Percentiles rank a stretch among this genome's conserved stretches.
Conservation (phyloP, 37 sponge, comb jelly and placozoan genomes). For the Mnemiopsis leidyi region DNA sequence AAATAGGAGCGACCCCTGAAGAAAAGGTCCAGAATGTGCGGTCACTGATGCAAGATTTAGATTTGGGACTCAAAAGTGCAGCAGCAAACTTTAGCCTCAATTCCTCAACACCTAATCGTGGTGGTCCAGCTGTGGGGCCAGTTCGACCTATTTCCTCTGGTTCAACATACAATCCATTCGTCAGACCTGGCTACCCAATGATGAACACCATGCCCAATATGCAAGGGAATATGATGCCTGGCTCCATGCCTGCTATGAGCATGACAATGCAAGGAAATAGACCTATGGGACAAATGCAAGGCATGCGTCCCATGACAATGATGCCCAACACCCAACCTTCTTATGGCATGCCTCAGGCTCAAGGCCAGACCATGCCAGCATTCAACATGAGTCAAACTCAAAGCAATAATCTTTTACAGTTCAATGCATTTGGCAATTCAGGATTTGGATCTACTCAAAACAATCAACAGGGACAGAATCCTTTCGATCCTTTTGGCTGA, state of each 20-base stretch:
- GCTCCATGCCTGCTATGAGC: constrained; percentile 27
- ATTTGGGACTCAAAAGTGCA: constrained; percentile 41
- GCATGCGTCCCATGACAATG: background rate
- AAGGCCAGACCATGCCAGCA: background rate
- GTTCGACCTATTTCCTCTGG: constrained; percentile 46
- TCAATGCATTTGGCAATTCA: background rate
- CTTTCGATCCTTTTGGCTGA: constrained; percentile 63
- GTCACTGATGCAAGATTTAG: constrained; percentile 58
- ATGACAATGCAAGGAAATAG: background rate
- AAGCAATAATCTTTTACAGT: constrained; percentile 13
- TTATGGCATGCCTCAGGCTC: background rate
- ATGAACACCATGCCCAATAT: background rate
- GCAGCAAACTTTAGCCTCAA: constrained; percentile 42
- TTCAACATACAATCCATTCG: constrained; percentile 48
- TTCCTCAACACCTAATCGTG: background rate
- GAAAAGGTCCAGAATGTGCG: constrained; percentile 46
- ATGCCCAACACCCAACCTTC: background rate
- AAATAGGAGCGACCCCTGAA: background rate
- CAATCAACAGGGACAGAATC: constrained; percentile 25
- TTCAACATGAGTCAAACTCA: background rate
- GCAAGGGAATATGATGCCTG: constrained; percentile 6
- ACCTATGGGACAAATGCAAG: constrained; percentile 16
- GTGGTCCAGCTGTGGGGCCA: constrained; percentile 62
- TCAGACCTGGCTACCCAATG: constrained; percentile 59
- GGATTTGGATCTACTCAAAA: constrained; percentile 12